Evolutionary conservation across 2,888 invertebrate species (phyloP).

Genomic region (Polymixis flavicincta): DNA sequence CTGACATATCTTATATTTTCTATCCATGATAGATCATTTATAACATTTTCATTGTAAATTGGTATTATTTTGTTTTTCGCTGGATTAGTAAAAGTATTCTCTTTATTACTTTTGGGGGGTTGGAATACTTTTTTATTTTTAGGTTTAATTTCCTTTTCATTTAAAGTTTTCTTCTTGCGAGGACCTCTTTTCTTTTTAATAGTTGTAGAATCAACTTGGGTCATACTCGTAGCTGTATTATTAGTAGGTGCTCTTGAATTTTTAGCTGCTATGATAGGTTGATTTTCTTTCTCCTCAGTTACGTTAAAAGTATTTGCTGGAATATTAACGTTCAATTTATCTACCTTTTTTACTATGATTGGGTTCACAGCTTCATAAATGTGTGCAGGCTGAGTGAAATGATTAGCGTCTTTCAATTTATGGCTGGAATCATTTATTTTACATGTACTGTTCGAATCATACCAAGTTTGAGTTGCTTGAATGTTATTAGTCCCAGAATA

Average conservation of each 20-base stretch:
- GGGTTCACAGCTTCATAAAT: not conserved
- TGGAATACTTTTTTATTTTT: slow-evolving; percentile 14
- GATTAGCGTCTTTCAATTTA: not conserved
- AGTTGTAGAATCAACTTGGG: not conserved
- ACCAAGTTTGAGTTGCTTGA: slow-evolving; percentile 8
- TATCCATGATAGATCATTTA: slow-evolving; percentile 80
- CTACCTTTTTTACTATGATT: not conserved
- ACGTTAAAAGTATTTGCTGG: not conserved
- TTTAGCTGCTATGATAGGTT: slow-evolving; percentile 19
- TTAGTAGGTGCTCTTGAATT: not conserved
- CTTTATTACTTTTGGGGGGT: not conserved
- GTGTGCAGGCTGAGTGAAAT: not conserved
- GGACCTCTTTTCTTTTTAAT: slow-evolving; percentile 54
- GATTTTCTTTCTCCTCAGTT: not conserved
- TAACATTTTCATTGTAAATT: slow-evolving; percentile 53
- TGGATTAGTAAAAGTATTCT: not conserved
- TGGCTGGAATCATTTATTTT: slow-evolving; percentile 5
- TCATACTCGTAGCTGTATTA: slow-evolving; percentile 2
- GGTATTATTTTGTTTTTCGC: slow-evolving; percentile 18
- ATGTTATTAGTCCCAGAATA: not conserved
- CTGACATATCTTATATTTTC: slow-evolving; percentile 80
- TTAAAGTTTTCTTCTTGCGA: slow-evolving; percentile 47
- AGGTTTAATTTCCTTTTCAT: slow-evolving; percentile 21
- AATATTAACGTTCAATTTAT: not conserved
- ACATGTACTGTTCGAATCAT: slow-evolving; percentile 20